Evolutionary conservation across 2,888 invertebrate species (phyloP), one percentile per base, ranked within the genome.

Genomic region (Xylophagus ater): DNA sequence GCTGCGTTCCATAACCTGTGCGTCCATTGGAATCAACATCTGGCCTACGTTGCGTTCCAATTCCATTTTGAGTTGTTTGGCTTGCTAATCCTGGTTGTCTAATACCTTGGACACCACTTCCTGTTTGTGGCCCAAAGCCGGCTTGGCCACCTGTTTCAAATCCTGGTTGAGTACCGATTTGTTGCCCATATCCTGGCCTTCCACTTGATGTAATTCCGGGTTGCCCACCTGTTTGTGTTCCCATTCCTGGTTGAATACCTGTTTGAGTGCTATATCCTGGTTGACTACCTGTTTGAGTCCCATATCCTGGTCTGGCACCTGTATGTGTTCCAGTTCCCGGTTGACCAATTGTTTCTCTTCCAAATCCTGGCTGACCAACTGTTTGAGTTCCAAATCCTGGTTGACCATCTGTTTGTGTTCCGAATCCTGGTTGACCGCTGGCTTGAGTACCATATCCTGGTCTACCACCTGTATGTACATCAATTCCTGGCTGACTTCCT

Each of bases 361-460:
- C n/a, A 15, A 8, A 6, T 17, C 17, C 8, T 9, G 31, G 19
- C 3, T 19, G 18, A 7, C 30, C 30, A 15, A 6, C 20, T n/a
- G 19, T 2, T 19, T 18, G 32, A 19, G 15, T 15, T 9, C 30
- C 20, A 15, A 9, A 12, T 14, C n/a, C 24, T 13, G 35, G 25
- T 34, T 12, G 13, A 25, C 14, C 12, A n/a, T 15, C 36, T 7
- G 31, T 32, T 9, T 21, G 26, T 2, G 14, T 17, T 8, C 19
- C 18, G 13, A 6, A 29, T 10, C 31, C 35, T 30, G 19, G 31
- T 4, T 15, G 30, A 15, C 30, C 17, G 5, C 10, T 30, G 18
- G 33, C n/a, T 31, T 31, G 31, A 31, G 14, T n/a, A n/a, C n/a
- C n/a, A n/a, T n/a, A n/a, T n/a, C 14, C 36, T n/a, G 26, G 34